These are phyloP conservation scores for Salminus brasiliensis DNA, from an alignment of 2,113 vertebrate genomes.

Conservation along the genomic window DNA sequence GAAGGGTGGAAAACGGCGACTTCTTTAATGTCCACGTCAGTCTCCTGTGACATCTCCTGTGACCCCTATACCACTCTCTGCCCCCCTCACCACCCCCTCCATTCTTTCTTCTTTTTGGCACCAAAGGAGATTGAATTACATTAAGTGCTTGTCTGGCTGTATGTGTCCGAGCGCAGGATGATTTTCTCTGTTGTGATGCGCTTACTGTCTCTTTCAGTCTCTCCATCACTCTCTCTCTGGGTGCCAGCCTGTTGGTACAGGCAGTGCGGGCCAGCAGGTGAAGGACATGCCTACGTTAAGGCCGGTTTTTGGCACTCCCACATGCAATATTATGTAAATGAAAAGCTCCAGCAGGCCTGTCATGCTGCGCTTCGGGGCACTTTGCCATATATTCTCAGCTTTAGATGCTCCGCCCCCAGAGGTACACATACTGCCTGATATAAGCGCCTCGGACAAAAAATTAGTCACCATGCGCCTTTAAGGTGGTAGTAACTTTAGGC, in stretches of 20 bases:
- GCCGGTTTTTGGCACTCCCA: constrained; percentile 8
- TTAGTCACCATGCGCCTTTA: too few species aligned
- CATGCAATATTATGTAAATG: constrained; percentile 35
- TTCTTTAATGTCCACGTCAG: constrained; percentile 14
- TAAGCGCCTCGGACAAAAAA: too few species aligned
- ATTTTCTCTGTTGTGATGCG: constrained; percentile 41
- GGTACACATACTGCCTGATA: background rate
- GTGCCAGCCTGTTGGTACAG: constrained; percentile 27
- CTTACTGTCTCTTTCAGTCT: background rate
- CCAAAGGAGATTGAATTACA: constrained; percentile 54
- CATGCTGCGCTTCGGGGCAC: background rate
- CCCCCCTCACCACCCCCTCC: background rate
- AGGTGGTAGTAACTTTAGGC: too few species aligned
- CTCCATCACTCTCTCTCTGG: background rate
- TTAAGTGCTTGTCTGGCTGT: constrained; percentile 59
- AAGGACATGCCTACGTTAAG: constrained; percentile 41
- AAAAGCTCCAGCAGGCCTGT: constrained; percentile 9
- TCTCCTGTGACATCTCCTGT: constrained; percentile 1
- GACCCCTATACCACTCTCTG: background rate
- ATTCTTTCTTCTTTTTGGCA: constrained; percentile 32
- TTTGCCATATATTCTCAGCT: background rate
- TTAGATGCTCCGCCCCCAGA: background rate
- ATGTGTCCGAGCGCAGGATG: constrained; percentile 34
- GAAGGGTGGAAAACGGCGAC: background rate
- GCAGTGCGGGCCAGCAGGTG: constrained; percentile 40